Evolutionary conservation across 2,888 invertebrate species (phyloP).

Genomic region (Panzeria rudis): DNA sequence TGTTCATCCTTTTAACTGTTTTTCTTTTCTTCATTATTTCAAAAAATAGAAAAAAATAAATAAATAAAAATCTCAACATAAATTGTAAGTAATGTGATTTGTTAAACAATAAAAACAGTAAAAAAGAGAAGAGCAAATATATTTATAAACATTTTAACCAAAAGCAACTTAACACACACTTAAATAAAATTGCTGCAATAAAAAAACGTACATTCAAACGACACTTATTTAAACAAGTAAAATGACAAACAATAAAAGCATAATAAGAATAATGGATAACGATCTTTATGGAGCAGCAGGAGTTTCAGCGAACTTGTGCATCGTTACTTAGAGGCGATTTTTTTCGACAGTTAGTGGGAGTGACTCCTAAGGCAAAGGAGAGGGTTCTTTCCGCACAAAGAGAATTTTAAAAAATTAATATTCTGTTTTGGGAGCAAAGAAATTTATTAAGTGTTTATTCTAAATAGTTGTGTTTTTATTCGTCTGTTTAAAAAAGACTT

Average conservation of each 20-base stretch:
- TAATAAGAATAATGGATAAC: constrained; percentile 2
- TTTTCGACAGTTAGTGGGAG: background rate
- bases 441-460: background rate
- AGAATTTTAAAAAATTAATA: background rate
- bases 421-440: background rate
- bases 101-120: constrained; percentile 7
- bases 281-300: constrained; percentile 27
- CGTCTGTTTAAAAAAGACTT: constrained; percentile 2
- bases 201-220: background rate
- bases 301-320: background rate
- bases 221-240: constrained; percentile 53
- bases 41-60: background rate
- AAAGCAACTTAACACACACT: constrained; percentile 47
- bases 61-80: constrained; percentile 34
- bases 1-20: background rate
- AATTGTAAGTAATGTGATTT: constrained; percentile 46
- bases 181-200: constrained; percentile 36
- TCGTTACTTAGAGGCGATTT: background rate
- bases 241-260: constrained; percentile 22
- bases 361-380: background rate
- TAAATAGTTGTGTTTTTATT: background rate
- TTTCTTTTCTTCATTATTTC: background rate
- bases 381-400: background rate
- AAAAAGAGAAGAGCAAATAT: background rate
- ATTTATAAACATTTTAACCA: constrained; percentile 42